Conservation (phyloP, 2,888 invertebrate genomes). For the Lithodes maja region DNA sequence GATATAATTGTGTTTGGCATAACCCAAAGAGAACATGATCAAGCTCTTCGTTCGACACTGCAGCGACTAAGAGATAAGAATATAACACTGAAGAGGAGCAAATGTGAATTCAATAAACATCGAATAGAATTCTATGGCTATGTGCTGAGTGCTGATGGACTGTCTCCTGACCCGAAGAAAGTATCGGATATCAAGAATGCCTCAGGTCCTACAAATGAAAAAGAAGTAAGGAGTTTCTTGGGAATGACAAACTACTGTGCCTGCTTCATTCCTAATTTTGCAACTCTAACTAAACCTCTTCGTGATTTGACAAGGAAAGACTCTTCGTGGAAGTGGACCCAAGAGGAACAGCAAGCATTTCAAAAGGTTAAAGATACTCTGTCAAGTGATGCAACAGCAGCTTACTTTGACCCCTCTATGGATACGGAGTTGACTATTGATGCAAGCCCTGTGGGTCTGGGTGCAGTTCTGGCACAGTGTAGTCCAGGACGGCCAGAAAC, state of each 20-base stretch:
- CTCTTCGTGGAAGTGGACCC: constrained; percentile 2
- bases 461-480: constrained; percentile 2
- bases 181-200: constrained; percentile 69
- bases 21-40: neutral
- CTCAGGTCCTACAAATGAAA: constrained; percentile 65
- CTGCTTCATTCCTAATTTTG: constrained; percentile 71
- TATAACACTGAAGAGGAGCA: neutral
- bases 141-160: neutral
- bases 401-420: constrained; percentile 64
- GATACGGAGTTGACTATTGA: constrained; percentile 65
- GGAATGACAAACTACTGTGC: constrained; percentile 71
- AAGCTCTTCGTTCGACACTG: neutral
- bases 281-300: constrained; percentile 70
- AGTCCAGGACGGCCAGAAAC: neutral
- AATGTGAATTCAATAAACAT: no score
- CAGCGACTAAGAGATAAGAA: neutral
- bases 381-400: constrained; percentile 23
- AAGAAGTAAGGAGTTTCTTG: constrained; percentile 71
- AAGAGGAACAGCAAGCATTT: constrained; percentile 13
- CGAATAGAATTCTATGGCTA: neutral
- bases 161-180: constrained; percentile 71
- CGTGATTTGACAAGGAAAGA: constrained; percentile 69
- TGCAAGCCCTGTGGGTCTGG: constrained; percentile 69
- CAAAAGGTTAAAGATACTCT: constrained; percentile 1
- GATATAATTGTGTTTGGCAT: neutral